Conservation (phyloP, 2,888 invertebrate species). For the Caenorhabditis drosophilae region DNA sequence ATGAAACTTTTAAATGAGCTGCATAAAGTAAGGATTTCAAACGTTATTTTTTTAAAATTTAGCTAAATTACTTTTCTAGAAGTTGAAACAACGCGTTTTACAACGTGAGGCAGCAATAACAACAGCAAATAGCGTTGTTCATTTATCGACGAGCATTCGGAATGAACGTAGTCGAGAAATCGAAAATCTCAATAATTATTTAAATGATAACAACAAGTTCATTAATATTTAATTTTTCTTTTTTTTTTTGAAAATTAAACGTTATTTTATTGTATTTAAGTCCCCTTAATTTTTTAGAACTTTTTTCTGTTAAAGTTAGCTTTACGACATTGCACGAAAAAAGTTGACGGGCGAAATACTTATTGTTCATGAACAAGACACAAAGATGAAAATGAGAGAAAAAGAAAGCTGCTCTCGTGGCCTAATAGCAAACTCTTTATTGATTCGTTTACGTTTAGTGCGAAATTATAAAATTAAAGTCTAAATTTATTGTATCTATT, state of each 20-base stretch:
- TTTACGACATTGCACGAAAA: not conserved
- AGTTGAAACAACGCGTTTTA: constrained; percentile 35
- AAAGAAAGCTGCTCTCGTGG: constrained; percentile 4
- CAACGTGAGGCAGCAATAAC: constrained; percentile 41
- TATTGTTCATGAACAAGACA: not conserved
- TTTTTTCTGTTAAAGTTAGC: not conserved
- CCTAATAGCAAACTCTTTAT: constrained; percentile 17
- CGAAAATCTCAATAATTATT: constrained; percentile 20
- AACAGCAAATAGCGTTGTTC: constrained; percentile 38
- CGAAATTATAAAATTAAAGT: not conserved
- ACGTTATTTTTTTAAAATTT: not conserved
- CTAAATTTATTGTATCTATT: not conserved
- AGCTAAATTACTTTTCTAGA: constrained; percentile 12
- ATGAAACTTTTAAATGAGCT: constrained; percentile 24
- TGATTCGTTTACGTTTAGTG: constrained; percentile 1
- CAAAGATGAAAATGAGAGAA: not conserved
- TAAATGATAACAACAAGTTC: constrained; percentile 19
- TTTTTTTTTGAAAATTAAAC: not conserved
- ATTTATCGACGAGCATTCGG: constrained; percentile 35
- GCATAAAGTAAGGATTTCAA: constrained; percentile 13
- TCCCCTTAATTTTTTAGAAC: not conserved
- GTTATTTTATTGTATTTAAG: not conserved
- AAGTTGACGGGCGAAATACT: not conserved
- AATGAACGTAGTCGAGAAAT: constrained; percentile 35
- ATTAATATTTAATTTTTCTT: not conserved